Evolutionary conservation across 1,140 invertebrate genomes (phyloP).

Genomic region (Micrasema longulum): DNA sequence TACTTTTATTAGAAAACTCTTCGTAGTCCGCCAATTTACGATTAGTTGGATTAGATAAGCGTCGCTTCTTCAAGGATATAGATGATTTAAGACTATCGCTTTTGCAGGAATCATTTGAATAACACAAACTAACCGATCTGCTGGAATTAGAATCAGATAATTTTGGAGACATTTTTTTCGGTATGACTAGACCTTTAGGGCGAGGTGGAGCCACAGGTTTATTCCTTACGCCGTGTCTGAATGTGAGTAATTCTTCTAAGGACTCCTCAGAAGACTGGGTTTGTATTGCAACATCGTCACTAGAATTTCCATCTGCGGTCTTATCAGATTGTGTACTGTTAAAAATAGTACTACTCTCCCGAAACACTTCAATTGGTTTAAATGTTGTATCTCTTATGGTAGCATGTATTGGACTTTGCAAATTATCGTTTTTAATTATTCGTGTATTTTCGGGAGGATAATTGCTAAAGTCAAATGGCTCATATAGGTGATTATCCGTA

Average conservation of each 20-base stretch:
- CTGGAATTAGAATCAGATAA: constrained; percentile 14
- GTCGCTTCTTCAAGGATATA: no score
- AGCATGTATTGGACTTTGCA: constrained; percentile 11
- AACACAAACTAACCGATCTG: constrained; percentile 18
- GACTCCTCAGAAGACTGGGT: constrained; percentile 29
- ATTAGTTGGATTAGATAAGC: background rate
- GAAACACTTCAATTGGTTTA: constrained; percentile 47
- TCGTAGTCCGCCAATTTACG: background rate
- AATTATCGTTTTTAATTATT: background rate
- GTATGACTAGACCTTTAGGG: constrained; percentile 14
- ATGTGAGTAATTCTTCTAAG: constrained; percentile 11
- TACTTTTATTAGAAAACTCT: background rate
- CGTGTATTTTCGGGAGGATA: background rate
- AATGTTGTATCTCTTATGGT: constrained; percentile 36
- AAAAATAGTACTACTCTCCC: constrained; percentile 44
- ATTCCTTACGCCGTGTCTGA: background rate
- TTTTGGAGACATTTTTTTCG: background rate
- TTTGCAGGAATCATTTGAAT: background rate
- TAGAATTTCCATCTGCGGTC: background rate
- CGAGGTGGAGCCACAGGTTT: constrained; percentile 13
- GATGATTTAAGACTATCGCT: background rate
- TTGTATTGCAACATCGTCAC: constrained; percentile 2
- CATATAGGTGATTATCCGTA: constrained; percentile 34
- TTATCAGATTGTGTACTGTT: background rate
- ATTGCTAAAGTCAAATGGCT: constrained; percentile 45